phyloP scores from a whole-genome alignment of 2,797 vertebrate species.

The Mus spretus region DNA sequence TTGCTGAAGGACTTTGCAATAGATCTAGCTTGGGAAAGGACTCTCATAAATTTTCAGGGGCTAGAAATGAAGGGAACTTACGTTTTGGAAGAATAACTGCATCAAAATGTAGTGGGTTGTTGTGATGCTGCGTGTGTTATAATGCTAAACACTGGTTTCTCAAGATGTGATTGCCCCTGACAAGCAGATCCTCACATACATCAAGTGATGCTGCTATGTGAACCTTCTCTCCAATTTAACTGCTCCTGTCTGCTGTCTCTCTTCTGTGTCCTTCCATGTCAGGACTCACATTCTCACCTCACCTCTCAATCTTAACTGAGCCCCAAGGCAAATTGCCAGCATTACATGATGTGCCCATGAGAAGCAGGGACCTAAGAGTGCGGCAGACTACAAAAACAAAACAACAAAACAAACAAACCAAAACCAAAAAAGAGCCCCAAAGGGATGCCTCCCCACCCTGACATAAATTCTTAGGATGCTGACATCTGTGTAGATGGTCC shows the following conservation, averaged over 20 bases:
- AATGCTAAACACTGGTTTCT: no score
- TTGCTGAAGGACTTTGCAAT: constrained; percentile 31
- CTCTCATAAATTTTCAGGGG: neutral
- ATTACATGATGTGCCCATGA: neutral
- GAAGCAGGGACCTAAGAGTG: neutral
- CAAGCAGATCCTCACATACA: no score
- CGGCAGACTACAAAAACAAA: no score
- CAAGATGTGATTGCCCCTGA: no score
- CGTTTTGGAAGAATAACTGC: constrained; percentile 29
- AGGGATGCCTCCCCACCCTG: neutral
- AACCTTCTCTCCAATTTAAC: neutral
- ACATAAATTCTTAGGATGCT: neutral
- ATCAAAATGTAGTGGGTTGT: neutral
- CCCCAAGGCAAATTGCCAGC: neutral
- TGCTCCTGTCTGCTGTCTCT: neutral
- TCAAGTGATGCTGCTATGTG: no score
- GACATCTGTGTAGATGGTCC: neutral
- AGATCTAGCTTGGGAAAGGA: neutral
- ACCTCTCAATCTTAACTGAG: neutral
- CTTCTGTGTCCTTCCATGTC: neutral
- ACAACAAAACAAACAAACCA: no score
- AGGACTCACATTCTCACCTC: neutral
- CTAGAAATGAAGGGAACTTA: constrained; percentile 21
- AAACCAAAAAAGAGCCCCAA: neutral
- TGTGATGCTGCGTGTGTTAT: no score